phyloP scores from a whole-genome alignment of 2,797 vertebrate species.

The Labroides dimidiatus region DNA sequence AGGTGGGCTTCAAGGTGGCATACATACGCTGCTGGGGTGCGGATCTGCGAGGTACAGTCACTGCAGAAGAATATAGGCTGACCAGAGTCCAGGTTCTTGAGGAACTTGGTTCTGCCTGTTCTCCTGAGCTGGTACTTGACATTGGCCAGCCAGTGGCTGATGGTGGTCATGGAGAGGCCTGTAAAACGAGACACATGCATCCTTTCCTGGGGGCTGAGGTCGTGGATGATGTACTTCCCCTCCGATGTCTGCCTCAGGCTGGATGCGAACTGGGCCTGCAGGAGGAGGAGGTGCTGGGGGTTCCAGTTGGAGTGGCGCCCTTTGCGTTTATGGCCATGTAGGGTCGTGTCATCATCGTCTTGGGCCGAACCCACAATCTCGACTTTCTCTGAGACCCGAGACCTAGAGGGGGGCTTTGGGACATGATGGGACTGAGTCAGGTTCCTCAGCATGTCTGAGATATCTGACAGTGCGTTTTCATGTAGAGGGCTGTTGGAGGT shows the following conservation, averaged over 20 bases:
- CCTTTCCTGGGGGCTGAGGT: slow-evolving; percentile 97
- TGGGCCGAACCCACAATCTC: slow-evolving; percentile 89
- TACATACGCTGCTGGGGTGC: slow-evolving; percentile 96
- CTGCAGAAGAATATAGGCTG: slow-evolving; percentile 98
- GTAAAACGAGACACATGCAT: slow-evolving; percentile 98
- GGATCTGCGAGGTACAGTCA: slow-evolving; percentile 97
- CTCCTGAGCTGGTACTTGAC: slow-evolving; percentile 99
- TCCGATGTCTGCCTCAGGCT: slow-evolving; percentile 95
- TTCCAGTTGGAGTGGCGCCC: slow-evolving; percentile 99
- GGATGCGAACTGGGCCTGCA: slow-evolving; percentile 98
- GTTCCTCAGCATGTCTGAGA: slow-evolving; percentile 99
- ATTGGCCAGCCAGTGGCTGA: slow-evolving; percentile 99
- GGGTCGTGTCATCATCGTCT: slow-evolving; percentile 90
- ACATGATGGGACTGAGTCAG: slow-evolving; percentile 93
- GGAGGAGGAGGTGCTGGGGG: slow-evolving; percentile 96
- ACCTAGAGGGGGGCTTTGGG: slow-evolving; percentile 89
- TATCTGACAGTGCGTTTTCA: slow-evolving; percentile 98
- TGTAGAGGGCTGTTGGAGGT: slow-evolving; percentile 94
- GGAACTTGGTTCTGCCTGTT: slow-evolving; percentile 98
- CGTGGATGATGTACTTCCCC: slow-evolving; percentile 96
- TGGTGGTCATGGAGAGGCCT: slow-evolving; percentile 98
- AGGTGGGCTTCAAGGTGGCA: slow-evolving; percentile 98
- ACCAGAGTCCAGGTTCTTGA: slow-evolving; percentile 98
- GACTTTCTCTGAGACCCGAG: slow-evolving; percentile 90
- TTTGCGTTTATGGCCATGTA: slow-evolving; percentile 95